These are phyloP conservation scores for Galaxias olidus DNA, from an alignment of 2,797 vertebrate species.

Conservation along the genomic window DNA sequence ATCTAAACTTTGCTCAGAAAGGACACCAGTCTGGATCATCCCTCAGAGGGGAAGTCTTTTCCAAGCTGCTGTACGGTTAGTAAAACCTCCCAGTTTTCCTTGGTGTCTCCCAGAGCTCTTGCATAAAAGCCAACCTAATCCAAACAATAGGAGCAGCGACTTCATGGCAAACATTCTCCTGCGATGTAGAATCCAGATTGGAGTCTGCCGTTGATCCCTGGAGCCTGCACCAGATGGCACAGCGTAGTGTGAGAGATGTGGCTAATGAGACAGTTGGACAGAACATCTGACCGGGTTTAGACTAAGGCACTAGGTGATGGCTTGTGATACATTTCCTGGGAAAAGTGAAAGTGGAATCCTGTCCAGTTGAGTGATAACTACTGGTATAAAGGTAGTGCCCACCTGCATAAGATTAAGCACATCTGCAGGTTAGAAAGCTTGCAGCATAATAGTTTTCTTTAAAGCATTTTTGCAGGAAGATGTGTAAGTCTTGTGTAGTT, in stretches of 20 bases:
- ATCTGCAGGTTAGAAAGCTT: no score
- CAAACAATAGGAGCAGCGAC: conserved; percentile 23
- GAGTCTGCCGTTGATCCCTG: neutral
- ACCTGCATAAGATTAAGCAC: no score
- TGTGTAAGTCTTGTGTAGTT: no score
- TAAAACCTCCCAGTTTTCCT: neutral
- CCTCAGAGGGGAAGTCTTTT: conserved; percentile 5
- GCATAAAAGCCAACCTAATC: conserved; percentile 20
- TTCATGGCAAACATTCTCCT: conserved; percentile 19
- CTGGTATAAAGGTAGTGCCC: no score
- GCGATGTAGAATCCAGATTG: conserved; percentile 28
- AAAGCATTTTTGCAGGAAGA: no score
- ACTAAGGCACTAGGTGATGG: neutral
- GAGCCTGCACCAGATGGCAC: conserved; percentile 41
- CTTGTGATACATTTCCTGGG: neutral
- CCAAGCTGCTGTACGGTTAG: neutral
- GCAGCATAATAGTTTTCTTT: no score
- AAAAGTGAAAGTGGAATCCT: neutral
- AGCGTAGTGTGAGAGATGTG: neutral
- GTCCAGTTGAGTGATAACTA: neutral
- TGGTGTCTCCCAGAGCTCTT: conserved; percentile 21
- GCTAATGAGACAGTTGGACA: neutral
- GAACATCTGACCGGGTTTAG: conserved; percentile 6
- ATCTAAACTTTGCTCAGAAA: conserved; percentile 27
- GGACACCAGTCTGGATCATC: conserved; percentile 35